Conservation (phyloP, 2,888 invertebrate genomes). For the Amiota mariae region DNA sequence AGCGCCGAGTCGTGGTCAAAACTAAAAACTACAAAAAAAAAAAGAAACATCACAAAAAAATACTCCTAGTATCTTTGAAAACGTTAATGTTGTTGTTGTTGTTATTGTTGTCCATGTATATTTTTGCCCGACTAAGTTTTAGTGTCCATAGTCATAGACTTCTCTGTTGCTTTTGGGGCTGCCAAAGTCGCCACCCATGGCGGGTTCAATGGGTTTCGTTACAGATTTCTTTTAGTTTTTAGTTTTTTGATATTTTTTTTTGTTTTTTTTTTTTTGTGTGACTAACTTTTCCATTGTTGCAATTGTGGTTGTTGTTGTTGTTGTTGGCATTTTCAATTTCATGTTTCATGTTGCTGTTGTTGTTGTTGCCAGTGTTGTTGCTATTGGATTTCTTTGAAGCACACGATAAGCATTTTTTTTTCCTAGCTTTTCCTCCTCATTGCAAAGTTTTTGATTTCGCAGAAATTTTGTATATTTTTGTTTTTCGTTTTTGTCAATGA, state of each 20-base stretch:
- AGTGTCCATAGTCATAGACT: not conserved
- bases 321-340: not conserved
- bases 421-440: not conserved
- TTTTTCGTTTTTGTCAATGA: slow-evolving; percentile 1
- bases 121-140: not conserved
- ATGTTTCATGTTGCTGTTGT: slow-evolving; percentile 34
- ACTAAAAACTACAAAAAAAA: not conserved
- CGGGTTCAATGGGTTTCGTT: slow-evolving; percentile 28
- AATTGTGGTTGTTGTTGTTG: not conserved
- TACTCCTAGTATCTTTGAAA: not conserved
- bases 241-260: not conserved
- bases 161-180: not conserved
- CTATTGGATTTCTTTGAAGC: slow-evolving; percentile 61
- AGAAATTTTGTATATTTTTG: slow-evolving; percentile 6
- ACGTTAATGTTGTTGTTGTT: slow-evolving; percentile 8
- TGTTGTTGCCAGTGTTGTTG: slow-evolving; percentile 38
- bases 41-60: not conserved
- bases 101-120: slow-evolving; percentile 6
- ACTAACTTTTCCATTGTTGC: not conserved
- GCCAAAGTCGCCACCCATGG: slow-evolving; percentile 24
- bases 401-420: slow-evolving; percentile 62
- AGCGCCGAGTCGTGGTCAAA: not conserved
- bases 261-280: not conserved
- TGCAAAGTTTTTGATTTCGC: slow-evolving; percentile 1
- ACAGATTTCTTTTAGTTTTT: slow-evolving; percentile 21